Evolutionary conservation across 2,113 vertebrate genomes (phyloP).

Genomic region (human): DNA sequence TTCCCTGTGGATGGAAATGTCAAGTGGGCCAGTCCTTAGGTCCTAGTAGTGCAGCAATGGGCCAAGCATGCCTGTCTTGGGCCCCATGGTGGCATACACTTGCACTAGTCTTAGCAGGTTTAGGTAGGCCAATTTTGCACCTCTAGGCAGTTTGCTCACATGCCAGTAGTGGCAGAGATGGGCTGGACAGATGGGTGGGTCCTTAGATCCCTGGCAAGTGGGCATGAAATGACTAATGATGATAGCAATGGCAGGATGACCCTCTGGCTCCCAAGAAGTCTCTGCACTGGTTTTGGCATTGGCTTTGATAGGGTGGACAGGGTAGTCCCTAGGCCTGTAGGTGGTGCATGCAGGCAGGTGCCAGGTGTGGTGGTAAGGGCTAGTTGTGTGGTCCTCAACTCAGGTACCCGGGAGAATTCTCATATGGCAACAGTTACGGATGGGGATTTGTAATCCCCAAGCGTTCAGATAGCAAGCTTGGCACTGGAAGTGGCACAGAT

Average conservation of each 20-base stretch:
- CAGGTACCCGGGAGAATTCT: background rate
- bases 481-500: background rate
- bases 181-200: background rate
- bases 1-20: background rate
- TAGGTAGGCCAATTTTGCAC: background rate
- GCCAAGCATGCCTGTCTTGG: background rate
- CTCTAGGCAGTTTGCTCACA: background rate
- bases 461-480: background rate
- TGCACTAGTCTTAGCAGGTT: background rate
- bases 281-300: background rate
- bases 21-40: background rate
- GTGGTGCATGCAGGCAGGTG: background rate
- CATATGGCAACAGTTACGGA: background rate
- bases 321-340: background rate
- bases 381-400: background rate
- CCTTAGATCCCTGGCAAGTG: background rate
- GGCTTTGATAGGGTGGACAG: background rate
- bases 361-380: background rate
- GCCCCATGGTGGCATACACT: background rate
- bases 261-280: background rate
- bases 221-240: background rate
- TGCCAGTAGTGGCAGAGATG: background rate
- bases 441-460: background rate
- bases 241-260: background rate
- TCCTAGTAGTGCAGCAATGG: too few relatives aligned